A percentile compares a stretch with the other conserved stretches of the same genome.
phyloP scores from a whole-genome alignment of 2,888 invertebrate species.

The Macaria notata region DNA sequence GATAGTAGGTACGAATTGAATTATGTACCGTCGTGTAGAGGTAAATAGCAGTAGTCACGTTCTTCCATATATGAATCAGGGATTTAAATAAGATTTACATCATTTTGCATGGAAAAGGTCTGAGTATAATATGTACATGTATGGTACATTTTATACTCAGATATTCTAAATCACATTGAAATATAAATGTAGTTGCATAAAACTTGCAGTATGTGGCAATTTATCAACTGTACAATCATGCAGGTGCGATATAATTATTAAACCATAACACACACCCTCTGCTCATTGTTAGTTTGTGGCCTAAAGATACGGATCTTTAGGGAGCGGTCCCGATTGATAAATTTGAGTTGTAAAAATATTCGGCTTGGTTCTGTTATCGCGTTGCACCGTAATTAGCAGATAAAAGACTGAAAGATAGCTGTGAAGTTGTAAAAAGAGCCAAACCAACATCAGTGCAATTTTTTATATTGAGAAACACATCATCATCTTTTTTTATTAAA shows the following conservation, averaged over 20 bases:
- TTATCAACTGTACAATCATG: not conserved
- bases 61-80: constrained; percentile 27
- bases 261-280: constrained; percentile 12
- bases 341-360: constrained; percentile 12
- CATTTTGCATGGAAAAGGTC: constrained; percentile 11
- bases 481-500: no score
- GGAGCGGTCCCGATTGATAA: constrained; percentile 19
- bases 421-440: no score
- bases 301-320: constrained; percentile 18
- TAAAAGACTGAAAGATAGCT: no score
- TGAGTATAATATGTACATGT: no score
- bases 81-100: constrained; percentile 34
- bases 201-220: constrained; percentile 11
- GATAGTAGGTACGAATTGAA: constrained; percentile 17
- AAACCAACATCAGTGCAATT: no score
- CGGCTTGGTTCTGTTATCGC: constrained; percentile 17
- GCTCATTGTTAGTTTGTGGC: constrained; percentile 2
- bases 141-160: no score
- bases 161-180: not conserved
- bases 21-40: constrained; percentile 13
- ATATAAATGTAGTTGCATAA: not conserved
- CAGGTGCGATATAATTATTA: constrained; percentile 10
- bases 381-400: not conserved
- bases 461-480: no score
- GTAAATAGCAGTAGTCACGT: constrained; percentile 31